Base-by-base conservation (phyloP, 1,140 invertebrate genomes). In the Euura lappo region DNA sequence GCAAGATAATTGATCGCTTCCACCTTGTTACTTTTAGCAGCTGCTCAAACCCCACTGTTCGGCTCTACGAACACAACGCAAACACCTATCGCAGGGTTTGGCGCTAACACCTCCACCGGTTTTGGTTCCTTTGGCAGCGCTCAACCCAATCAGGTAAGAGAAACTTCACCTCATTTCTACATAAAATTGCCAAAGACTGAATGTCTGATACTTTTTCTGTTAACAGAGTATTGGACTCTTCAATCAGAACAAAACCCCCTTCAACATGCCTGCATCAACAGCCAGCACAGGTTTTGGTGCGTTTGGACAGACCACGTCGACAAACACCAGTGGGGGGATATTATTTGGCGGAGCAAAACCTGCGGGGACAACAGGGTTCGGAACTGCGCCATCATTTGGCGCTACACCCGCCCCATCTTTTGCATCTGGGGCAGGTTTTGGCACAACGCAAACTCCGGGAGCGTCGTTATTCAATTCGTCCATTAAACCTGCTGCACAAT, bases 391-490 rank as follows among this genome's bases (percentile, higher is more conserved):
- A 0, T 79, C 86, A 6, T 91, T 91, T 80, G 88, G 87, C 6
- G 66, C 88, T 7, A 76, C 84, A 1, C 85, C 86, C 11, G 81
- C 87, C 6, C 89, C 86, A 1, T 80, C 86, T 2, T 81, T 91
- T 86, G 85, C 89, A 77, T 78, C 86, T 42, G 81, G 88, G 2
- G 81, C 85, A 1, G 87, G 83, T 71, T 89, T 89, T 78, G 84
- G 86, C 45, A 71, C 80, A 4, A 82, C 80, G 51, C 84, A 83
- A 78, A 88, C 84, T 67, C 81, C 84, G 2, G 82, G 81, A 7
- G 84, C 87, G 46, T 88, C 89, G 8, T 79, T 91, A 4, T 91
- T 91, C 70, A 90, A 89, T 73, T 86, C 85, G 0, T 78, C 85
- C 4, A 80, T 89, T 28, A 90, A 90, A 78, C 82, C 86, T 6